Base-by-base conservation (phyloP, 2,113 vertebrate species). In the Phalacrocorax brasilianus region DNA sequence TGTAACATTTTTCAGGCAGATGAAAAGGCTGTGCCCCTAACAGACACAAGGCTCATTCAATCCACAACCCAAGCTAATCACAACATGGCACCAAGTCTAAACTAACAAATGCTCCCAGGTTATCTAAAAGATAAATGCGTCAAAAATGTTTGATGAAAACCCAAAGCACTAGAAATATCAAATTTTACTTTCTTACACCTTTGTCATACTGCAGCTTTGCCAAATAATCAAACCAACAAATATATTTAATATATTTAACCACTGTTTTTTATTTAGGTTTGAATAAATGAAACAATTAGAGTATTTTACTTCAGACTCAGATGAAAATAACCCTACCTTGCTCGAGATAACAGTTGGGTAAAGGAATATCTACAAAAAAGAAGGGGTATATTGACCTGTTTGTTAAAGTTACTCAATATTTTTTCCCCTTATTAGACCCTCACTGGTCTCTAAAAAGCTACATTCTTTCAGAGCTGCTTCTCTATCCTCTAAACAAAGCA, bases 221-320 rank as follows among this genome's bases (percentile, higher is more conserved):
- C 30, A 66, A 83, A 81, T 32, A 84, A 92, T 17, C 18, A 84
- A 77, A 85, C 30, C 58, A 88, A 62, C 40, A 56, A 45, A 89
- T 90, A 59, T 68, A 83, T 85, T 93, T 92, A 93, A 88, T 92
- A 82, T 71, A 73, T 53, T 42, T 94, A 96, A 91, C 32, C 38
- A 23, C 5, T 47, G 67, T 20, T 45, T 85, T 74, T 50, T 44
- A 58, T 61, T 68, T 95, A 74, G 71, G 27, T 75, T 88, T 67
- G 95, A 96, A 88, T 78, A 92, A 95, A 21, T 35, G 12, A 63
- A 82, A 74, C 5, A 7, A 35, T 7, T 45, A 45, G 44, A 45
- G 44, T 45, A 45, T 45, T 45, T 15, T 68, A 77, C 38, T 40
- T 91, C 22, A 7, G 40, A 74, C 63, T 90, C 55, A 23, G 42